Conservation (phyloP, 2,888 invertebrate genomes). For the Spicauda simplicius region DNA sequence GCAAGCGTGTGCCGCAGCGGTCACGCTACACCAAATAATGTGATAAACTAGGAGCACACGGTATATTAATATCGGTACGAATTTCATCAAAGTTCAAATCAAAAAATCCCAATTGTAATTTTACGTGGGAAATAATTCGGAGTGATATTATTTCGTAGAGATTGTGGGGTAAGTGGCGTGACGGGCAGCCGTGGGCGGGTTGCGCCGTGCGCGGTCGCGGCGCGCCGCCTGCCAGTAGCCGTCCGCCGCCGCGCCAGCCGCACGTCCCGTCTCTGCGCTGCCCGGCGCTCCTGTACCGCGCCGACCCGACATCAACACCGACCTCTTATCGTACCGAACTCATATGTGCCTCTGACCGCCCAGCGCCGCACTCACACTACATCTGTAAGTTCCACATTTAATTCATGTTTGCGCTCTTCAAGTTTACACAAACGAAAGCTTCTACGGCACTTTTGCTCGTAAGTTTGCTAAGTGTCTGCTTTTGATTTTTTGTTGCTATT, state of each 20-base stretch:
- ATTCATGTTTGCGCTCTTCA: conserved; percentile 36
- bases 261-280: conserved; percentile 66
- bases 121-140: conserved; percentile 48
- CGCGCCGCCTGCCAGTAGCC: conserved; percentile 62
- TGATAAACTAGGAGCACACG: not conserved
- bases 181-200: conserved; percentile 68
- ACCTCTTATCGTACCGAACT: conserved; percentile 52
- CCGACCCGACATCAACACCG: conserved; percentile 63
- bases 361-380: conserved; percentile 46
- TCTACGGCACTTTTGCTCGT: conserved; percentile 38
- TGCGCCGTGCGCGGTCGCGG: conserved; percentile 67
- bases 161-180: conserved; percentile 75
- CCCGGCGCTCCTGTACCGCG: conserved; percentile 44
- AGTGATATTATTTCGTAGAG: conserved; percentile 70
- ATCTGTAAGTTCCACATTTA: conserved; percentile 58
- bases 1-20: conserved; percentile 18
- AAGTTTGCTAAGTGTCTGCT: conserved; percentile 22
- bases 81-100: conserved; percentile 20
- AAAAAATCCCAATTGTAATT: conserved; percentile 42
- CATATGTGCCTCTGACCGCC: conserved; percentile 58
- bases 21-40: conserved; percentile 13
- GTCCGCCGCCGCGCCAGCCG: conserved; percentile 69
- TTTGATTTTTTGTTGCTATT: conserved; percentile 18
- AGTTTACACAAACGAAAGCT: conserved; percentile 28
- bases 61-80: conserved; percentile 11